Percentiles rank a stretch among this genome's conserved stretches.
phyloP scores from a whole-genome alignment of 2,113 vertebrate species.

The Lutjanus erythropterus region DNA sequence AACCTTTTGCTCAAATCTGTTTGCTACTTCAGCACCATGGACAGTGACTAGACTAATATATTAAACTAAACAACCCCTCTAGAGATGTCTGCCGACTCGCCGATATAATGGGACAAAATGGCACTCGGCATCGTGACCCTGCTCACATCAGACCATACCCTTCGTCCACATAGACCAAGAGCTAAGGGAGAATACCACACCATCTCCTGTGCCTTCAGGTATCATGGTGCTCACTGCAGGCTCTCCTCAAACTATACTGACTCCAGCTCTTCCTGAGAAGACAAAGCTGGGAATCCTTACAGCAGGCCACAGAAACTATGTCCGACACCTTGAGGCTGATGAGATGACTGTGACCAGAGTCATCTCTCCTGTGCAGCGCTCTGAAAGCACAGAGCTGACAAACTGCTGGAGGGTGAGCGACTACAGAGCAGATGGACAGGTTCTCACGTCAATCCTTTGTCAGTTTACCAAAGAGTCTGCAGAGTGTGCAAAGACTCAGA shows the following conservation, averaged over 20 bases:
- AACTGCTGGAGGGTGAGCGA: constrained; percentile 1
- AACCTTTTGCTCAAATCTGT: too few species aligned
- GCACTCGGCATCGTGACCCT: too few species aligned
- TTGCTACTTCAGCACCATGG: too few species aligned
- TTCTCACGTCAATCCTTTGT: neutral
- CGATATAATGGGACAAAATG: too few species aligned
- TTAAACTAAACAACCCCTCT: too few species aligned
- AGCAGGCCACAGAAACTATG: neutral
- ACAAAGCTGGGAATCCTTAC: neutral
- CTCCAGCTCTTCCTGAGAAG: neutral
- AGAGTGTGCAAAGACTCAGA: neutral
- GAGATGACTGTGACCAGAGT: neutral
- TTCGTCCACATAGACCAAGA: too few species aligned
- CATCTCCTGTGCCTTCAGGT: neutral
- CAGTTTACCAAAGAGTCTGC: neutral
- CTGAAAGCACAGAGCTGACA: neutral
- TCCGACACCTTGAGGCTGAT: neutral
- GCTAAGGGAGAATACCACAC: neutral
- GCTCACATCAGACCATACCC: too few species aligned
- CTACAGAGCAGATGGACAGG: neutral
- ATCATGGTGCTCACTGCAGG: neutral
- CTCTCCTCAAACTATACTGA: neutral
- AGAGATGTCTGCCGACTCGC: too few species aligned
- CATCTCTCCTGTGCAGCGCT: neutral
- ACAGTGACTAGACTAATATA: too few species aligned